Percentiles rank a stretch among this genome's conserved stretches.
phyloP scores from a whole-genome alignment of 2,888 invertebrate genomes.

The Campoplex capitator region DNA sequence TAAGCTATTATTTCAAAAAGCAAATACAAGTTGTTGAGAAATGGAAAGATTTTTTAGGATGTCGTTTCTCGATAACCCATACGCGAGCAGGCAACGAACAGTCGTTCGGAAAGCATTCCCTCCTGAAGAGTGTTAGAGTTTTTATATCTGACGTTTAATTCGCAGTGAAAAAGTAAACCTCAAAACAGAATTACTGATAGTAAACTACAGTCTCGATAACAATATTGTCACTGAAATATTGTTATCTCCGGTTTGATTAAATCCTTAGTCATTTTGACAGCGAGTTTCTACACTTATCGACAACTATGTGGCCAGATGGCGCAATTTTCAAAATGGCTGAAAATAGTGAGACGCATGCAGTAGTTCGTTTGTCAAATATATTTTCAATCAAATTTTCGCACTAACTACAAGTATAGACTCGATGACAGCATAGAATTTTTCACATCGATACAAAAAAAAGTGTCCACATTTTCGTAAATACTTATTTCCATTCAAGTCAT shows the following conservation, averaged over 20 bases:
- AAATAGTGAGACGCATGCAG: neutral
- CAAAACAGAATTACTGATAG: neutral
- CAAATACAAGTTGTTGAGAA: neutral
- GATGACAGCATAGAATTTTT: neutral
- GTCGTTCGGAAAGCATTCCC: slow-evolving; percentile 37
- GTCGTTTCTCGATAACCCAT: slow-evolving; percentile 31
- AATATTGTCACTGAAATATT: slow-evolving; percentile 36
- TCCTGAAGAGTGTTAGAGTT: neutral
- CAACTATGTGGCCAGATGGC: slow-evolving; percentile 70
- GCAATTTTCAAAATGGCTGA: slow-evolving; percentile 70
- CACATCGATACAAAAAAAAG: neutral
- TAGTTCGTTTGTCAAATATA: slow-evolving; percentile 26
- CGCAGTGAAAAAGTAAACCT: neutral
- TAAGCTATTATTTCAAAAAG: neutral
- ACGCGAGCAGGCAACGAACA: neutral
- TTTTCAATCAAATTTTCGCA: neutral
- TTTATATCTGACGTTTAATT: neutral
- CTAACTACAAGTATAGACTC: neutral
- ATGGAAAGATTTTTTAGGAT: neutral
- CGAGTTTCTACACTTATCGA: slow-evolving; percentile 27
- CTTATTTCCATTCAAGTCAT: neutral
- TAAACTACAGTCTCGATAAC: slow-evolving; percentile 3
- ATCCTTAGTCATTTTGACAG: slow-evolving; percentile 66
- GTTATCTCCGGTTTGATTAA: slow-evolving; percentile 48
- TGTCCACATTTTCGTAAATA: neutral